Base-by-base conservation (phyloP, 2,888 invertebrate genomes). In the Helleia helle region DNA sequence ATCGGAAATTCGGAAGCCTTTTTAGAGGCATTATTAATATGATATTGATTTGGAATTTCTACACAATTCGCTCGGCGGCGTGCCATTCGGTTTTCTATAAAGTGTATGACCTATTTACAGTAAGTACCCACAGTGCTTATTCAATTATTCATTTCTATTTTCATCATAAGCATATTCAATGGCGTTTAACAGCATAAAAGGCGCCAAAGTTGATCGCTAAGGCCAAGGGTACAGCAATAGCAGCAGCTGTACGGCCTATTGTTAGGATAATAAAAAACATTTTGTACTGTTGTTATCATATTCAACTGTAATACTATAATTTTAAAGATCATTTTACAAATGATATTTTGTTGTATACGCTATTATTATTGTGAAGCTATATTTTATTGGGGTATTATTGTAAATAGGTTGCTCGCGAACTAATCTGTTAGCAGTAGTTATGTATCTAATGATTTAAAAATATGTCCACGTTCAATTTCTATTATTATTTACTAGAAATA, bases 191-290 rank as follows among this genome's bases (percentile, higher is more conserved):
- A 43, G 43, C 37, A 42, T 47, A 46, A 47, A 48, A 49, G 54
- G 50, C 53, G 52, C 51, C 52, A 54, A 52, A 52, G 41, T 44
- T 47, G n/a, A n/a, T n/a, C n/a, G 49, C 43, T 54, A 53, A 51
- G 51, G 51, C 48, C 51, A 52, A 48, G 53, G 55, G 49, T 53
- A 45, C 42, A 59, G 56, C 56, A 51, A 51, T 55, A 56, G 62
- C 71, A 71, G 71, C 67, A 71, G n/a, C n/a, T n/a, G 71, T 68
- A 62, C 62, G 64, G 66, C 58, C 63, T 41, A 65, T 62, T 67
- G 64, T 62, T 52, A 55, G 43, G 42, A 44, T 46, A 50, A 44
- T 56, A 53, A 56, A 60, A 55, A 47, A 51, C 47, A 49, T 45
- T 54, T 48, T 50, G 46, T 44, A 36, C 46, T 48, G 50, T 45